Base-by-base conservation (phyloP, 2,113 vertebrate species). In the Boleophthalmus pectinirostris region DNA sequence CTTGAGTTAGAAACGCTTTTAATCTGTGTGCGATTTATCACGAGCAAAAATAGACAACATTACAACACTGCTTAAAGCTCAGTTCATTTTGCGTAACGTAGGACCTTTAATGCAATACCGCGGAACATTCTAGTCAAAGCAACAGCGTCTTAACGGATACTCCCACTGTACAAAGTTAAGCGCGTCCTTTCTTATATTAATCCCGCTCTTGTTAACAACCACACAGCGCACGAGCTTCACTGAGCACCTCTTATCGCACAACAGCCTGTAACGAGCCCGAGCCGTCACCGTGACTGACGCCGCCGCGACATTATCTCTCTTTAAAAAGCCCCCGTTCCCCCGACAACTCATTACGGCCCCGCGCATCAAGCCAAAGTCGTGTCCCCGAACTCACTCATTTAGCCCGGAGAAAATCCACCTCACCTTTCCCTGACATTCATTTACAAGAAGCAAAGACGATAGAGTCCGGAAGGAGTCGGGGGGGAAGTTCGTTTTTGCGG, bases 301-400 rank as follows among this genome's bases (percentile, higher is more conserved):
- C 77, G 71, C 80, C 74, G 68, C 72, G 85, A 86, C 80, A 75
- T 82, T 83, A 82, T 82, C 75, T 66, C 75, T 82, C 2, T 78
- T 79, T 71, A 71, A 80, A 79, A 88, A 75, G 56, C n/a, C n/a
- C 23, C 3, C 21, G 14, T 47, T 69, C 16, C 54, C 24, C 54
- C 60, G 74, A 73, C 83, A 87, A 87, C 77, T 84, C 70, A 81
- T 90, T 87, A 88, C n/a, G 58, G 64, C 81, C 65, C 66, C 45
- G 46, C 23, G 58, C 78, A 61, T 82, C 68, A 63, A 78, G 72
- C 57, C 10, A 79, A 86, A 79, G 75, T 74, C 80, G 70, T 38
- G 57, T 68, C 81, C 38, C 66, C 60, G 69, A 86, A 80, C 29
- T 45, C 46, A 46, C 21, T 38, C 61, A 87, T 83, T 84, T 82